A percentile compares a stretch with the other conserved stretches of the same genome.
phyloP scores from a whole-genome alignment of 2,888 invertebrate genomes.

The Trisateles emortualis region DNA sequence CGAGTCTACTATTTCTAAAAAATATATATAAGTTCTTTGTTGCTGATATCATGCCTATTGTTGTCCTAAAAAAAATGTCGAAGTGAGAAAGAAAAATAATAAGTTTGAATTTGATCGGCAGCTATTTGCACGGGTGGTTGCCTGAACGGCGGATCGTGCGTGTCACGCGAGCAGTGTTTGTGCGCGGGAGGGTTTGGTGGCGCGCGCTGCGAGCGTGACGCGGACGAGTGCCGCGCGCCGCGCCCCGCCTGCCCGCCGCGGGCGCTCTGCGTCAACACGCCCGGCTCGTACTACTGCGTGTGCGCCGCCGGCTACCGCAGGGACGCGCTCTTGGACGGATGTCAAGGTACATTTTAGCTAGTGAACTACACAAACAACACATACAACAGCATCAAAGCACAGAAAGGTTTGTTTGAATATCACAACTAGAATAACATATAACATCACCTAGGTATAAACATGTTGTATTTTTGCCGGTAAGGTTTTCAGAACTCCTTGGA shows the following conservation, averaged over 20 bases:
- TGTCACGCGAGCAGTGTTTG: slow-evolving; percentile 91
- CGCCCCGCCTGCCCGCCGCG: slow-evolving; percentile 92
- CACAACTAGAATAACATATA: too few species aligned
- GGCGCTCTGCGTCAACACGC: slow-evolving; percentile 94
- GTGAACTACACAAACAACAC: too few species aligned
- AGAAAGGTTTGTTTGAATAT: too few species aligned
- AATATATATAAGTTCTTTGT: too few species aligned
- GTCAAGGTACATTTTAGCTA: slow-evolving; percentile 90
- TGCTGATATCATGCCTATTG: too few species aligned
- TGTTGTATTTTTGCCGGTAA: too few species aligned
- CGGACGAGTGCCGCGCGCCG: slow-evolving; percentile 92
- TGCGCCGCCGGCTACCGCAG: slow-evolving; percentile 92
- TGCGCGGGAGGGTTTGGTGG: slow-evolving; percentile 95
- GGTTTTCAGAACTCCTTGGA: too few species aligned
- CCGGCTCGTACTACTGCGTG: slow-evolving; percentile 96
- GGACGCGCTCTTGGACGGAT: slow-evolving; percentile 86
- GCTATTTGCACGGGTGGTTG: slow-evolving; percentile 93
- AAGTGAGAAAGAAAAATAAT: too few species aligned
- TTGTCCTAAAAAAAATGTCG: too few species aligned
- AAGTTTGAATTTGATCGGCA: too few species aligned
- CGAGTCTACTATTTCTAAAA: too few species aligned
- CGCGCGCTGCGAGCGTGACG: slow-evolving; percentile 93
- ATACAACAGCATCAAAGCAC: not conserved
- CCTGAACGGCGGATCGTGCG: slow-evolving; percentile 94
- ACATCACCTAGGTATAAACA: too few species aligned